phyloP scores from a whole-genome alignment of 2,888 invertebrate species.

The Hemaris fuciformis region DNA sequence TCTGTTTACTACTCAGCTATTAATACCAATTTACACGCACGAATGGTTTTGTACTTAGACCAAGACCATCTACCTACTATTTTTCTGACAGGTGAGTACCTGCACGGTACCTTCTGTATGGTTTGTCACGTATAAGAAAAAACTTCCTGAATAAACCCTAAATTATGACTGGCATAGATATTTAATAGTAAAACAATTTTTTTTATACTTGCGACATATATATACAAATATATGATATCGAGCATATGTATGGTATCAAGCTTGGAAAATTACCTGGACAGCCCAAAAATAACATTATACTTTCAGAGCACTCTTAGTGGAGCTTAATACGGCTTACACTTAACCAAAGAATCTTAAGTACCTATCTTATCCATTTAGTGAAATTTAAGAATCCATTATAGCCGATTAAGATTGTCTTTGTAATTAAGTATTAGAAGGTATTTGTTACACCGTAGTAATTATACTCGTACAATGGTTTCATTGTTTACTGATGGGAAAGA shows the following conservation, averaged over 20 bases:
- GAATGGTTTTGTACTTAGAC: neutral
- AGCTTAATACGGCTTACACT: neutral
- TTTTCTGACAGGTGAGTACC: no score
- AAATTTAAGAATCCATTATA: conserved; percentile 1
- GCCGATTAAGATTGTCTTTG: neutral
- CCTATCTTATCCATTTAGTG: neutral
- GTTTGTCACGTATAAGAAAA: no score
- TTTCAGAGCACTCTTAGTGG: neutral
- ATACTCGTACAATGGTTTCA: neutral
- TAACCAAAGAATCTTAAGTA: conserved; percentile 1
- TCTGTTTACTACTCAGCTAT: neutral
- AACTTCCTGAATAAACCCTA: no score
- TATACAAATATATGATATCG: no score
- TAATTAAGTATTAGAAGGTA: neutral
- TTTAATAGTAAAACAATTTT: no score
- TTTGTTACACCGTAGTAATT: neutral
- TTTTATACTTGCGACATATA: no score
- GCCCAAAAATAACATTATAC: neutral
- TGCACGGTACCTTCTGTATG: no score
- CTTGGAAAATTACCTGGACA: neutral
- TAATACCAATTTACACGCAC: neutral
- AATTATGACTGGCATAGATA: no score
- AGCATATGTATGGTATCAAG: no score
- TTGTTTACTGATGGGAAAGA: no score
- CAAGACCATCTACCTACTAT: neutral